Evolutionary conservation across 2,888 invertebrate species (phyloP), one percentile per base, ranked within the genome.

Genomic region (Exocentrus adspersus): DNA sequence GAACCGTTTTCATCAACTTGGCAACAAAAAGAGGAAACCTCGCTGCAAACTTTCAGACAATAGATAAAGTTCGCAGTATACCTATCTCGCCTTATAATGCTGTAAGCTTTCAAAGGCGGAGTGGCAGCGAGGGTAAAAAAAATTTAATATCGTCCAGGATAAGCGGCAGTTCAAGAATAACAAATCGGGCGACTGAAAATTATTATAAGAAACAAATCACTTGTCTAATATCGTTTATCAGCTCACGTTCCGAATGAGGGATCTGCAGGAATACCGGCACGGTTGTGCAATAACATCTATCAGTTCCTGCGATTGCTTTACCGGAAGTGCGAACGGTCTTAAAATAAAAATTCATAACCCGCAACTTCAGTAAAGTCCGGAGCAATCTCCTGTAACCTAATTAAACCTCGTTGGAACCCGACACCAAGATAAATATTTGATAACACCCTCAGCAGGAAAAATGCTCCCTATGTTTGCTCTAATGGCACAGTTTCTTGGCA

Each of bases 201-300:
- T 28, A 48, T 48, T 46, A 48, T 24, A 28, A 48, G 48, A 48
- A 28, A 48, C 48, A 48, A 48, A 48, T 48, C 48, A 48, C 28
- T 24, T 16, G 28, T 6, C 48, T 48, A 24, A 24, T 16, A 28
- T 16, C 24, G 28, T 48, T 48, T 48, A 48, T 48, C 48, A 48
- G 28, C n/a, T n/a, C 20, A 48, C 14, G 24, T 28, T 5, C 16
- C 28, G 6, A 48, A 16, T 45, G 45, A 20, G n/a, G 17, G 20
- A 28, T 46, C 28, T 48, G 28, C 5, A 14, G 46, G 16, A 48
- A 28, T 5, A 10, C 28, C 17, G 21, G 20, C 48, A 48, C 48
- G 48, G 16, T 24, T 48, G 24, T 48, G 16, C 28, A 48, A 48
- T 48, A 28, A 24, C 17, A 48, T 48, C 28, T 48, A 48, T 48